Base-by-base conservation (phyloP, 2,113 vertebrate species). In the Macaca mulatta region DNA sequence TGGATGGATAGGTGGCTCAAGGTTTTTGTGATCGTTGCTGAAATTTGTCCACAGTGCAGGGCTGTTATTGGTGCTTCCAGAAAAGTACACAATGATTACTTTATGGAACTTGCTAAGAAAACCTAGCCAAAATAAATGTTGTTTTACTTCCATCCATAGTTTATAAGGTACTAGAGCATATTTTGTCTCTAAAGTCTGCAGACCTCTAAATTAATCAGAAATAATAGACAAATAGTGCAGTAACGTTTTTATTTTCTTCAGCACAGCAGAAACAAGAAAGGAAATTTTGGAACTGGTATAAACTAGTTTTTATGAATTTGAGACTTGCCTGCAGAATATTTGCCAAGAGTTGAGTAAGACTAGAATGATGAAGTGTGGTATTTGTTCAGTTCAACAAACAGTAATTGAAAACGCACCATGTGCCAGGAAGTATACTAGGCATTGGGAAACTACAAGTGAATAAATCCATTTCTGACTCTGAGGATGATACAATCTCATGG, bases 261-360 rank as follows among this genome's bases (percentile, higher is more conserved):
- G 25, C 69, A 83, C 32, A 55, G 11, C 20, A 92, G 48, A 95
- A 74, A 64, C 14, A 85, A 92, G 52, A 70, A 93, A 18, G 45
- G 27, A 48, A 27, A 57, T 38, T 90, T 90, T 78, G 87, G 55
- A 94, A 83, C 69, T 57, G 55, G 11, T 79, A 32, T 77, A 52
- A 94, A 79, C 32, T 91, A 14, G 17, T 70, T 95, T 93, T 93
- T 81, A 70, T 81, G 70, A 89, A 86, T 95, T 95, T 96, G 78
- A 95, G 45, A 92, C n/a, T 89, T 91, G 12, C 25, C 64, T 78
- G 16, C 2, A 64, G 70, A 93, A 75, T 95, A 74, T 79, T 94
- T 91, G 30, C 59, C 25, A 90, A 96, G 67, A 93, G 38, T 79
- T 87, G n/a, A 79, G 11, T 55, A 92, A 87, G 52, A 70, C 45